Conservation (phyloP, 2,888 invertebrate genomes). For the Platycheirus albimanus region DNA sequence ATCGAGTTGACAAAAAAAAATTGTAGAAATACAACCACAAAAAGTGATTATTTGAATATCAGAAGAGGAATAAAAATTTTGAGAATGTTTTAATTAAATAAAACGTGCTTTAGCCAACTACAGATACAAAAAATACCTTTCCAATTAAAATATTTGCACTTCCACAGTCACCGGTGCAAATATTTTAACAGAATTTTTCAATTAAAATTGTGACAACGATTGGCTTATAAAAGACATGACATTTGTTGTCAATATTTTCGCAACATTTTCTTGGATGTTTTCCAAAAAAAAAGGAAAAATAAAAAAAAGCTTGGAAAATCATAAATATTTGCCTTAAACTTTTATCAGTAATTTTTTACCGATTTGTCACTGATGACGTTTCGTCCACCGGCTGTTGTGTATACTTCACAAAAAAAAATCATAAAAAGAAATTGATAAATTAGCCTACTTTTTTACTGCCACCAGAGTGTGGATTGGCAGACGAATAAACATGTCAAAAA, state of each 20-base stretch:
- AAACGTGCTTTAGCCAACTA: not conserved
- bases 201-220: conserved; percentile 25
- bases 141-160: conserved; percentile 22
- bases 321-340: not conserved
- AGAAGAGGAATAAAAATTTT: too few relatives aligned
- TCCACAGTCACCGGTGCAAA: not conserved
- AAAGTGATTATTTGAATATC: too few relatives aligned
- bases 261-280: conserved; percentile 35
- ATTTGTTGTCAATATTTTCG: conserved; percentile 13
- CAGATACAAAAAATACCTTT: conserved; percentile 3
- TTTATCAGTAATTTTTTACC: too few relatives aligned
- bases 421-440: not conserved
- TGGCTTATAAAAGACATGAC: conserved; percentile 51
- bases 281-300: too few relatives aligned
- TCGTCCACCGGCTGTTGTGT: not conserved
- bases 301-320: conserved; percentile 20
- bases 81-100: not conserved
- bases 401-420: not conserved
- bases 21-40: too few relatives aligned
- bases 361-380: conserved; percentile 50
- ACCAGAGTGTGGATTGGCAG: not conserved
- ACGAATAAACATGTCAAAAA: conserved; percentile 5
- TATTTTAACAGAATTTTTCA: conserved; percentile 1
- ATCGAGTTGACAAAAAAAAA: too few relatives aligned
- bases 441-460: not conserved